These are phyloP conservation scores for Dicyrtoma fusca DNA, from an alignment of 2,888 invertebrate genomes.

Conservation along the genomic window DNA sequence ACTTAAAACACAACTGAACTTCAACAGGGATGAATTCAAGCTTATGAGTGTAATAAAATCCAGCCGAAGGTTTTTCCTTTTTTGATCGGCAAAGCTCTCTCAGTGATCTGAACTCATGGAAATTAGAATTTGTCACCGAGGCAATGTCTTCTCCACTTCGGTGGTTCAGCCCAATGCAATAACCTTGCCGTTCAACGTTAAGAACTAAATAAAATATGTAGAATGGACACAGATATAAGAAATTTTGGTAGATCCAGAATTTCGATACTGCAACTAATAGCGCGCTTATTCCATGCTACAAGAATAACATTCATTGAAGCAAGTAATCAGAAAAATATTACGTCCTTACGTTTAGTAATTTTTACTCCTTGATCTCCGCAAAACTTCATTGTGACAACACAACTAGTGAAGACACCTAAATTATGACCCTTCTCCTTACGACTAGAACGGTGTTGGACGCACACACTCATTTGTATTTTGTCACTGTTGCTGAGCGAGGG, in stretches of 20 bases:
- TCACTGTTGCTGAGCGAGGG: neutral
- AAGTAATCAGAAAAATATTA: neutral
- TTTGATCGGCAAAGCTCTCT: neutral
- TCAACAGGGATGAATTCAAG: slow-evolving; percentile 18
- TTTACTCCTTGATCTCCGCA: slow-evolving; percentile 4
- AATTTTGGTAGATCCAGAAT: neutral
- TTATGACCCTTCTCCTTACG: neutral
- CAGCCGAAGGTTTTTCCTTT: neutral
- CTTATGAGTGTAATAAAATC: neutral
- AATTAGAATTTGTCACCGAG: too few species aligned
- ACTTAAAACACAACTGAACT: neutral
- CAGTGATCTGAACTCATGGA: too few species aligned
- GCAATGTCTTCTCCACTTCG: too few species aligned
- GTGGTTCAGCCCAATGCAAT: too few species aligned
- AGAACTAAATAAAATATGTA: too few species aligned
- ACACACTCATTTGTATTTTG: slow-evolving; percentile 26
- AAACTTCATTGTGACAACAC: slow-evolving; percentile 9
- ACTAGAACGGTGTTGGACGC: slow-evolving; percentile 3
- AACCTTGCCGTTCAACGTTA: too few species aligned
- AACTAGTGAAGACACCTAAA: neutral
- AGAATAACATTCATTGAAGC: neutral
- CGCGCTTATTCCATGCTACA: neutral
- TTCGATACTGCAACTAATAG: neutral
- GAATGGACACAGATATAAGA: too few species aligned
- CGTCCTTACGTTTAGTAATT: slow-evolving; percentile 15